These are phyloP conservation scores for Murina feae DNA, from an alignment of 2,113 vertebrate genomes.

Conservation along the genomic window DNA sequence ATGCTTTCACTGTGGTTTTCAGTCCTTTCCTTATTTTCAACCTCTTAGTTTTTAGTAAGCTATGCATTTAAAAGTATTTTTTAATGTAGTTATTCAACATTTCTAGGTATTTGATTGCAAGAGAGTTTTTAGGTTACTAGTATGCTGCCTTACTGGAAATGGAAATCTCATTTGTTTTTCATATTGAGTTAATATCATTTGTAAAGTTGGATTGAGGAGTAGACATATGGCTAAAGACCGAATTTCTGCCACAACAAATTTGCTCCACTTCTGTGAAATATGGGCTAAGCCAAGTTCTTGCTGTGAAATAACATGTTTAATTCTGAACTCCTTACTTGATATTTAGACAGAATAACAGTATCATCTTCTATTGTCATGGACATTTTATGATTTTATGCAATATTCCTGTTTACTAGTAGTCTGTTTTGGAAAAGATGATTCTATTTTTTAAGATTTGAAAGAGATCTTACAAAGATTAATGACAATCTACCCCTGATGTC, in stretches of 20 bases:
- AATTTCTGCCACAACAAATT: slow-evolving; percentile 46
- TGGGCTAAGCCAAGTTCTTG: slow-evolving; percentile 24
- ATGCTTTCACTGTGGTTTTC: neutral
- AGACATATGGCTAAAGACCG: slow-evolving; percentile 29
- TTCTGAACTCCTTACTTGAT: slow-evolving; percentile 44
- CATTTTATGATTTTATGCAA: slow-evolving; percentile 29
- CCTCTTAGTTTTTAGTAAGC: slow-evolving; percentile 1
- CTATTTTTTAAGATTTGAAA: slow-evolving; percentile 20
- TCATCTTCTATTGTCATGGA: neutral
- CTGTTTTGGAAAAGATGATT: neutral
- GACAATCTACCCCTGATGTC: neutral
- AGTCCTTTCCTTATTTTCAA: neutral
- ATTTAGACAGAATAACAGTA: slow-evolving; percentile 22
- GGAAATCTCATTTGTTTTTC: slow-evolving; percentile 45
- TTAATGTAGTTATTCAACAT: neutral
- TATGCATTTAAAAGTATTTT: neutral
- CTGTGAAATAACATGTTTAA: slow-evolving; percentile 41
- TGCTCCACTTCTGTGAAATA: slow-evolving; percentile 57
- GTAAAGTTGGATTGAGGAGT: slow-evolving; percentile 34
- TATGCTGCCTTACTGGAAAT: slow-evolving; percentile 18
- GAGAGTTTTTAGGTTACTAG: slow-evolving; percentile 16
- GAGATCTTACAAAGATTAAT: slow-evolving; percentile 11
- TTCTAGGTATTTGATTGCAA: neutral
- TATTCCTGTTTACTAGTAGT: neutral
- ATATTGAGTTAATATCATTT: slow-evolving; percentile 48